Evolutionary conservation across 2,113 vertebrate genomes (phyloP).

Genomic region (Aphyosemion australe): DNA sequence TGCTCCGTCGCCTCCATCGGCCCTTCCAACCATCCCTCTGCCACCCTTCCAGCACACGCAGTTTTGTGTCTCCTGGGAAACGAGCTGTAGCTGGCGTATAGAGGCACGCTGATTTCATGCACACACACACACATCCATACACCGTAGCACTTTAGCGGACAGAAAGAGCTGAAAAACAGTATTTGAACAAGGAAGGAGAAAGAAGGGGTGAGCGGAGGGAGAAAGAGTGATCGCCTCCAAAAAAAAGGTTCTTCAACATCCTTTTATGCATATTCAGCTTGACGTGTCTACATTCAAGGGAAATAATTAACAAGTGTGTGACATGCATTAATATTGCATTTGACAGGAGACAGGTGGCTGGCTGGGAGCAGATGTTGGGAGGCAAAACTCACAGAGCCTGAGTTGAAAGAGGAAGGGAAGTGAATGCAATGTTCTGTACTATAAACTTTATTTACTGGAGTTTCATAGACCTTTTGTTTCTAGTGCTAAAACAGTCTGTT

Average conservation of each 20-base stretch:
- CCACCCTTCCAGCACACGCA: slow-evolving; percentile 75
- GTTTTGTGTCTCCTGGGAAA: slow-evolving; percentile 77
- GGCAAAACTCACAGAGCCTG: slow-evolving; percentile 30
- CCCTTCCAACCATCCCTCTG: slow-evolving; percentile 64
- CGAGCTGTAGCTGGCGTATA: slow-evolving; percentile 56
- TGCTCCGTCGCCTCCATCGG: slow-evolving; percentile 37
- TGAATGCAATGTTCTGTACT: slow-evolving; percentile 6
- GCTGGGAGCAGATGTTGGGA: slow-evolving; percentile 72
- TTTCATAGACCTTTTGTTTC: background rate
- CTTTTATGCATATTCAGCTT: slow-evolving; percentile 67
- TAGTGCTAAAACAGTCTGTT: background rate
- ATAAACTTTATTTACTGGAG: background rate
- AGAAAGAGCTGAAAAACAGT: slow-evolving; percentile 67
- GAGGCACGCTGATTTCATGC: slow-evolving; percentile 58
- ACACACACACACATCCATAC: slow-evolving; percentile 37
- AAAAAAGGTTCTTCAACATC: slow-evolving; percentile 65
- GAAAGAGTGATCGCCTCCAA: slow-evolving; percentile 68
- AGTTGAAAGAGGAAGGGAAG: slow-evolving; percentile 28
- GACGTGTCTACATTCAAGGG: slow-evolving; percentile 65
- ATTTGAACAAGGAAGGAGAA: slow-evolving; percentile 35
- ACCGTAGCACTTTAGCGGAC: slow-evolving; percentile 44
- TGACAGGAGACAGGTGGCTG: slow-evolving; percentile 77
- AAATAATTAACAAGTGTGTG: slow-evolving; percentile 75
- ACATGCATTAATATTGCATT: slow-evolving; percentile 68
- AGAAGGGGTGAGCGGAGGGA: slow-evolving; percentile 22